Evolutionary conservation across 2,797 vertebrate species (phyloP).

Genomic region (Rallus crepitans): DNA sequence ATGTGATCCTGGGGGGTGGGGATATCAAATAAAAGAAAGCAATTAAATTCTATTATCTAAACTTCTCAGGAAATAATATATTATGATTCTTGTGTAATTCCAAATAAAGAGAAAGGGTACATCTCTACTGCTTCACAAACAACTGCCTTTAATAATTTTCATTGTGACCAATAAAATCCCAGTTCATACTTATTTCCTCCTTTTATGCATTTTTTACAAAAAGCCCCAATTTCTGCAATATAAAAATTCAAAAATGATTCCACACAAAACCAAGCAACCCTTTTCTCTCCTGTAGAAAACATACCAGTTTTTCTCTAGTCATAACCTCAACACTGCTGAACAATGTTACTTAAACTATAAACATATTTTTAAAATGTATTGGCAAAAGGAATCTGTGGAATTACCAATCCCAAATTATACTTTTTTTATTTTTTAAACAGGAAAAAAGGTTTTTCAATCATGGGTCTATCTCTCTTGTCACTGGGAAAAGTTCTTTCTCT

Average conservation of each 20-base stretch:
- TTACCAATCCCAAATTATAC: neutral
- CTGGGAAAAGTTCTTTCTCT: neutral
- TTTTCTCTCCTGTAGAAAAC: neutral
- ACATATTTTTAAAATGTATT: neutral
- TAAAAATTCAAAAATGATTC: neutral
- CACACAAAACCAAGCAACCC: rapidly evolving
- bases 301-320: neutral
- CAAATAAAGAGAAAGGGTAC: neutral
- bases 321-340: neutral
- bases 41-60: neutral
- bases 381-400: neutral
- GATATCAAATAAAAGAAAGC: rapidly evolving
- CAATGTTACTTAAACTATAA: neutral
- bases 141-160: neutral
- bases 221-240: neutral
- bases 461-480: neutral
- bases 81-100: neutral
- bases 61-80: neutral
- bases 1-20: neutral
- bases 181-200: neutral
- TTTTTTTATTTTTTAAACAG: neutral
- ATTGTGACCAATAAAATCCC: neutral
- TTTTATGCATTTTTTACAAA: neutral
- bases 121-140: neutral
- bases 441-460: neutral